Conservation (phyloP, 2,113 vertebrate species). For the Hydrolagus affinis region DNA sequence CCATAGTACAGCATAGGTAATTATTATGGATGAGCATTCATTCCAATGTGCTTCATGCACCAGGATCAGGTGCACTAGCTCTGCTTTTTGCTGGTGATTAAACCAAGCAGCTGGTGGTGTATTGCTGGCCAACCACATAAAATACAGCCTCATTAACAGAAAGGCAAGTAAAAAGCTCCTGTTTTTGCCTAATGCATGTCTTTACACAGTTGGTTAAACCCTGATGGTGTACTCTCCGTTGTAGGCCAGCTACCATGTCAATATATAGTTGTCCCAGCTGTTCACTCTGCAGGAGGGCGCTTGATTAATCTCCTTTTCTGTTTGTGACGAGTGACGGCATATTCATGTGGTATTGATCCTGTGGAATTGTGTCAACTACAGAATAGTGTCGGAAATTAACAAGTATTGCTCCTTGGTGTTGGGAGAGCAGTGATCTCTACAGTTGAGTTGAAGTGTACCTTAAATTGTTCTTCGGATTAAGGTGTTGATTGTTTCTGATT, state of each 20-base stretch:
- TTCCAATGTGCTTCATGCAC: not conserved
- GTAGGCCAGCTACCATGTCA: not conserved
- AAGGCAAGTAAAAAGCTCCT: not conserved
- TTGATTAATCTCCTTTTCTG: not conserved
- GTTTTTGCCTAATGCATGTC: not conserved
- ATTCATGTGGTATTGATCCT: not conserved
- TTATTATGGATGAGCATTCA: not conserved
- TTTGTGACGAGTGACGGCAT: not conserved
- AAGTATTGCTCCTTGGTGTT: not conserved
- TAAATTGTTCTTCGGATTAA: too few relatives aligned
- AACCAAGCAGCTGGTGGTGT: not conserved
- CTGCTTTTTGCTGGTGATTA: not conserved
- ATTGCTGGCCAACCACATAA: not conserved
- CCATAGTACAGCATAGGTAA: not conserved
- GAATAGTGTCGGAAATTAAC: not conserved
- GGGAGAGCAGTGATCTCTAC: not conserved
- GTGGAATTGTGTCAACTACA: not conserved
- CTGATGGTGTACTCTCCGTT: not conserved
- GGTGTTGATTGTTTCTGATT: too few relatives aligned
- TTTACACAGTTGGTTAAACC: slow-evolving; percentile 21
- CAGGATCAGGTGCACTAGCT: not conserved
- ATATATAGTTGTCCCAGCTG: slow-evolving; percentile 1
- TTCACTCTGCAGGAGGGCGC: not conserved
- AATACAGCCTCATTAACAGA: not conserved
- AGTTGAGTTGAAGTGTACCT: too few relatives aligned